phyloP scores from a whole-genome alignment of 2,888 invertebrate species.

The Bursaphelenchus okinawaensis region DNA sequence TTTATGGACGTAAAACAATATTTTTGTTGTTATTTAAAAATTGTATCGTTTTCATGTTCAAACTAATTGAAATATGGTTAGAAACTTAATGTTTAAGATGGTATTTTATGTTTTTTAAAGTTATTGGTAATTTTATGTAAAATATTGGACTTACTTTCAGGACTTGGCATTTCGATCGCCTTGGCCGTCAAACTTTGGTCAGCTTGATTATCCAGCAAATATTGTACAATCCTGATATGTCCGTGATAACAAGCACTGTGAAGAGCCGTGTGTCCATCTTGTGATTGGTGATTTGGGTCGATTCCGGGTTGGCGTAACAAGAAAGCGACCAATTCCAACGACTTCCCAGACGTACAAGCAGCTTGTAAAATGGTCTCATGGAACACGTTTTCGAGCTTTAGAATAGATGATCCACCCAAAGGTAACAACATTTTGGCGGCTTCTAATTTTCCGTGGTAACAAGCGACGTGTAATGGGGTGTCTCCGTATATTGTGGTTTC shows the following conservation, averaged over 20 bases:
- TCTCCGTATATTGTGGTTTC: constrained; percentile 61
- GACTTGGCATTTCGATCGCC: constrained; percentile 30
- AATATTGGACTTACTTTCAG: background rate
- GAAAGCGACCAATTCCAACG: constrained; percentile 60
- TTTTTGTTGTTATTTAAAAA: no score
- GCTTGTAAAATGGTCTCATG: constrained; percentile 61
- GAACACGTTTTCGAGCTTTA: constrained; percentile 60
- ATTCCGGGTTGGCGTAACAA: constrained; percentile 60
- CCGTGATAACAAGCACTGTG: constrained; percentile 62
- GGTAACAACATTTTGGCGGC: constrained; percentile 59
- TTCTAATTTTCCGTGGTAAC: constrained; percentile 57
- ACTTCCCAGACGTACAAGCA: constrained; percentile 61
- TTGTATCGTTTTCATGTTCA: no score
- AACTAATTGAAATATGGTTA: no score
- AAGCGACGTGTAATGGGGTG: constrained; percentile 60
- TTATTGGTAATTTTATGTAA: no score
- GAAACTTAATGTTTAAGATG: no score
- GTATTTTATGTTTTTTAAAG: no score
- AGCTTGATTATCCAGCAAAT: constrained; percentile 60
- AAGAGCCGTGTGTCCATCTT: constrained; percentile 62
- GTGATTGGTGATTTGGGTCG: constrained; percentile 61
- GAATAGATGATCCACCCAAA: constrained; percentile 48
- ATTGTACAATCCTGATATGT: constrained; percentile 60
- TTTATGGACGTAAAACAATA: no score
- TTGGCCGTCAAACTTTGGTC: constrained; percentile 60